phyloP scores from a whole-genome alignment of 2,113 vertebrate species.

The Corythaeola cristata region DNA sequence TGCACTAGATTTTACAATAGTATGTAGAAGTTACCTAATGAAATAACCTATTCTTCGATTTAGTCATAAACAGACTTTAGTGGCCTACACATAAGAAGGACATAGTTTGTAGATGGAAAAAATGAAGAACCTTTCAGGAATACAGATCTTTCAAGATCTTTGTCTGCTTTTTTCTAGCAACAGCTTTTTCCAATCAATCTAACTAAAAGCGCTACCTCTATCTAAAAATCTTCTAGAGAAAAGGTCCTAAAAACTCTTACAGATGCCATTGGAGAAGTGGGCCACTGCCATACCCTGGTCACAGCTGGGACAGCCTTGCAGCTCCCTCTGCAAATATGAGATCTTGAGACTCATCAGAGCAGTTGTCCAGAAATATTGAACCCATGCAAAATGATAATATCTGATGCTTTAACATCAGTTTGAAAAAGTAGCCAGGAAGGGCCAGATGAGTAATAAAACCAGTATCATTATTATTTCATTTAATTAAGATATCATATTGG shows the following conservation, averaged over 20 bases:
- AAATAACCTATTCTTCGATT: neutral
- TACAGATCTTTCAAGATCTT: neutral
- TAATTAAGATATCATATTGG: neutral
- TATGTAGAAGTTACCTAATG: neutral
- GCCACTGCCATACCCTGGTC: fast-evolving
- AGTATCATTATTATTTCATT: neutral
- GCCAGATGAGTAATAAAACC: neutral
- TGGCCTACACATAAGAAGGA: neutral
- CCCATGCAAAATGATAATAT: neutral
- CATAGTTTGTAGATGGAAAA: neutral
- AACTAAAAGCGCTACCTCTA: neutral
- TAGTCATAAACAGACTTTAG: neutral
- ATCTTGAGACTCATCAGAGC: neutral
- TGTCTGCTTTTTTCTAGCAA: neutral
- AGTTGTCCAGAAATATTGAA: neutral
- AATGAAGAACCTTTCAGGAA: neutral
- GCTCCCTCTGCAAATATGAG: neutral
- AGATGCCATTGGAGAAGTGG: neutral
- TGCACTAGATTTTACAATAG: neutral
- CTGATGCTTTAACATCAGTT: neutral
- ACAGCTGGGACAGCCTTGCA: neutral
- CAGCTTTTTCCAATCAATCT: neutral
- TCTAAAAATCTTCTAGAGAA: neutral
- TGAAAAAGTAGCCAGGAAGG: neutral
- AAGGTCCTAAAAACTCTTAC: neutral